These are phyloP conservation scores for Erinaceus europaeus DNA, from an alignment of 2,113 vertebrate genomes.

Conservation along the genomic window DNA sequence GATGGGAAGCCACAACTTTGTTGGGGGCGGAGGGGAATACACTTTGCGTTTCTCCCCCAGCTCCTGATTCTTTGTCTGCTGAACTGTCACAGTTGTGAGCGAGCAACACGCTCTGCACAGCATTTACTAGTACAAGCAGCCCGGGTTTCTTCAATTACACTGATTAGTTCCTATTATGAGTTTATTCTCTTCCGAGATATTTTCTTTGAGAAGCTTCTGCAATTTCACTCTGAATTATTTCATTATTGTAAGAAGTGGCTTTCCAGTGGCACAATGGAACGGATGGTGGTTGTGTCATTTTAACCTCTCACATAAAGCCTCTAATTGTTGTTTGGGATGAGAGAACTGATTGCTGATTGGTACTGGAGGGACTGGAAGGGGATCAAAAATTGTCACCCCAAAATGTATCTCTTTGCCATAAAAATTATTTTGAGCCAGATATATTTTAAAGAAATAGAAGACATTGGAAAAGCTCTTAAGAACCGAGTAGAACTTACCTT, in stretches of 20 bases:
- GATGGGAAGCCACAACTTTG: neutral
- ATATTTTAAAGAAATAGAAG: neutral
- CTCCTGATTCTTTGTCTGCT: neutral
- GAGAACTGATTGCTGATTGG: conserved; percentile 4
- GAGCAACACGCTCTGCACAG: neutral
- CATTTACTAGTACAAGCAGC: too few species aligned
- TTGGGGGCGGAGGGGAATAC: neutral
- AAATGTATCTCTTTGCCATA: neutral
- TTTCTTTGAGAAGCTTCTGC: neutral
- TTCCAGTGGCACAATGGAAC: neutral
- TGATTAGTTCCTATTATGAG: conserved; percentile 19
- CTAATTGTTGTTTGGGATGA: conserved; percentile 24
- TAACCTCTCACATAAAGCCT: neutral
- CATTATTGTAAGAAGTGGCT: conserved; percentile 36
- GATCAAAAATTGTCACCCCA: neutral
- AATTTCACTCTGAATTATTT: conserved; percentile 43
- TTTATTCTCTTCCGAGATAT: conserved; percentile 25
- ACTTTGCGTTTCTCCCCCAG: neutral
- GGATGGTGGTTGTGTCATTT: conserved; percentile 22
- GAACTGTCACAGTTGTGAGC: neutral
- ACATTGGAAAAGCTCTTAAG: neutral
- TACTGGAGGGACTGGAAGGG: neutral
- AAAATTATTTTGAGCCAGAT: neutral
- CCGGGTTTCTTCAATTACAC: neutral
- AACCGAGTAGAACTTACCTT: neutral